phyloP scores from a whole-genome alignment of 2,113 vertebrate species.

The Chamaetylas fuelleborni region DNA sequence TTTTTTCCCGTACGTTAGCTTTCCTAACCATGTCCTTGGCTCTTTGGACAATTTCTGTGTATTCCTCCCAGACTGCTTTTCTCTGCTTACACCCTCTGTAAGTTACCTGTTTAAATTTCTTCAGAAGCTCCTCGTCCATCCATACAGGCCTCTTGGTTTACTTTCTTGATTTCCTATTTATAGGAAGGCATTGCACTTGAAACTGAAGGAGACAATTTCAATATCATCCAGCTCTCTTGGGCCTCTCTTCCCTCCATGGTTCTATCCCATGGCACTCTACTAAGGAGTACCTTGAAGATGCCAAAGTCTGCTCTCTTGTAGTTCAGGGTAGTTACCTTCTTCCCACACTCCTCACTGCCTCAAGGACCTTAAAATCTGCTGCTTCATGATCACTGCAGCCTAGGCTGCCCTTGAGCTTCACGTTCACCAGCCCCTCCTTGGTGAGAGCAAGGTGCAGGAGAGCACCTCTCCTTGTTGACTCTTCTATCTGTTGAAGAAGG shows the following conservation, averaged over 20 bases:
- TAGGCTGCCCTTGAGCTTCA: neutral
- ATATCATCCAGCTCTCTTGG: neutral
- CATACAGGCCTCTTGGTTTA: neutral
- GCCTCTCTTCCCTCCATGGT: fast-evolving
- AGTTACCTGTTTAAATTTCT: neutral
- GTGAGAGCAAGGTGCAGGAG: neutral
- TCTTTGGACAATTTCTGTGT: neutral
- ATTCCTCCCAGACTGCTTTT: neutral
- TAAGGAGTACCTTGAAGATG: neutral
- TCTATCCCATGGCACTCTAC: neutral
- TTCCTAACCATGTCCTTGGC: neutral
- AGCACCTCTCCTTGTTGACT: neutral
- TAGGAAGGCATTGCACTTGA: neutral
- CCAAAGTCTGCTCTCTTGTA: neutral
- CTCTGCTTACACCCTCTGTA: neutral
- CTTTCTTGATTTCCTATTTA: neutral
- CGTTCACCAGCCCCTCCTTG: neutral
- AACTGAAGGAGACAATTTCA: neutral
- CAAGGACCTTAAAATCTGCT: fast-evolving
- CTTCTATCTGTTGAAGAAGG: neutral
- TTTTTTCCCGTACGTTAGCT: neutral
- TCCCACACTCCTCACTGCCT: neutral
- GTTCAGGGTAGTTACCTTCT: neutral
- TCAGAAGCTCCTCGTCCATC: neutral
- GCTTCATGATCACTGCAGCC: neutral